Evolutionary conservation across 2,113 vertebrate species (phyloP), one percentile per base, ranked within the genome.

Genomic region (Vidua macroura): DNA sequence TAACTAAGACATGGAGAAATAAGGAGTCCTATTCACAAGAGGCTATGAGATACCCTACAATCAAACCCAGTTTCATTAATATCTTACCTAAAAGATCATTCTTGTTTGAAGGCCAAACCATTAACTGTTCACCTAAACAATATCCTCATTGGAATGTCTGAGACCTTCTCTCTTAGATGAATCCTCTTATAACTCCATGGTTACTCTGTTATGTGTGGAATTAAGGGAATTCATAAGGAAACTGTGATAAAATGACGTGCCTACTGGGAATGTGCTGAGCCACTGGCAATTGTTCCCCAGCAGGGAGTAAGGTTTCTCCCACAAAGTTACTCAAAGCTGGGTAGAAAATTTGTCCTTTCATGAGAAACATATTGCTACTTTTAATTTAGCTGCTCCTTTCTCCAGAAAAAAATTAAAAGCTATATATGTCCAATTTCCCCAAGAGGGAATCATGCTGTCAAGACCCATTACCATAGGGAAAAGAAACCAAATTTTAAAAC

Each of bases 341-440:
- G 75, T 85, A 67, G 63, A 89, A 95, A 95, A 89, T 67, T 83
- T 75, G 18, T 85, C 58, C 62, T 87, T 95, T 87, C 79, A 86
- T 89, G 51, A 89, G 75, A 91, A 94, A 80, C 78, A 92, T 80
- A 69, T 84, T 63, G 55, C 68, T 96, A 94, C 70, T 94, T 95
- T 94, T 91, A 95, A 95, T 96, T 95, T 92, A 91, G 60, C 43
- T 77, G 30, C 10, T 94, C 35, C 74, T 92, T 91, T 93, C 67
- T 87, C 44, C 27, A 77, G 63, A 63, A 95, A 94, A 94, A 93
- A 95, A 96, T 97, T 76, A 95, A 91, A 96, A 91, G 78, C 87
- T 95, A 90, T 51, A 80, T 95, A 95, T 93, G 93, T 80, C 89
- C 82, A 94, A 83, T 90, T 90, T 94, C 75, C 87, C 78, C 67